Conservation (phyloP, 2,888 invertebrate species). For the Apotomis betuletana region DNA sequence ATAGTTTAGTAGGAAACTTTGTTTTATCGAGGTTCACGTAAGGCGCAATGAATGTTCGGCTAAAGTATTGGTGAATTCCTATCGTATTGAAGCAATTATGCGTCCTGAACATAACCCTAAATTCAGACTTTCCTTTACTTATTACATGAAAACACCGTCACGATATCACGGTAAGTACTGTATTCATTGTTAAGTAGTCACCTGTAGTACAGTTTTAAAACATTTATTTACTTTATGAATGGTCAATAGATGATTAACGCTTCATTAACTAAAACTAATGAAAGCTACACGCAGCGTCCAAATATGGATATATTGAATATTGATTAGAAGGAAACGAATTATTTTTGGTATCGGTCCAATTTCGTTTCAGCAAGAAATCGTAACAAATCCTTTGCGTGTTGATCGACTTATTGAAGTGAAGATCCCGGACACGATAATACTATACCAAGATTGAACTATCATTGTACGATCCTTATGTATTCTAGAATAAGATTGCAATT, state of each 20-base stretch:
- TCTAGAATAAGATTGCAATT: conserved; percentile 46
- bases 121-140: too few relatives aligned
- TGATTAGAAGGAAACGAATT: conserved; percentile 31
- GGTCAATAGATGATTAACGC: not conserved
- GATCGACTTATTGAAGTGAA: conserved; percentile 76
- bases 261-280: conserved; percentile 3
- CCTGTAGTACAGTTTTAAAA: too few relatives aligned
- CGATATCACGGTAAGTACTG: too few relatives aligned
- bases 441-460: conserved; percentile 3
- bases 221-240: not conserved
- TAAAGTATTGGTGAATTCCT: too few relatives aligned
- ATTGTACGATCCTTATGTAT: conserved; percentile 38
- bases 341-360: conserved; percentile 42
- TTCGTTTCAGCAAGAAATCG: conserved; percentile 52
- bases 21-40: too few relatives aligned
- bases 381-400: conserved; percentile 62
- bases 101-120: too few relatives aligned
- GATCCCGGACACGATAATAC: conserved; percentile 65
- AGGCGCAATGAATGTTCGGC: too few relatives aligned
- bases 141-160: too few relatives aligned
- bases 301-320: conserved; percentile 26
- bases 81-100: too few relatives aligned
- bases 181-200: too few relatives aligned
- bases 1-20: too few relatives aligned
- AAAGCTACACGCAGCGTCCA: conserved; percentile 2